These are phyloP conservation scores for Saccopteryx leptura DNA, from an alignment of 2,113 vertebrate genomes.

Conservation along the genomic window DNA sequence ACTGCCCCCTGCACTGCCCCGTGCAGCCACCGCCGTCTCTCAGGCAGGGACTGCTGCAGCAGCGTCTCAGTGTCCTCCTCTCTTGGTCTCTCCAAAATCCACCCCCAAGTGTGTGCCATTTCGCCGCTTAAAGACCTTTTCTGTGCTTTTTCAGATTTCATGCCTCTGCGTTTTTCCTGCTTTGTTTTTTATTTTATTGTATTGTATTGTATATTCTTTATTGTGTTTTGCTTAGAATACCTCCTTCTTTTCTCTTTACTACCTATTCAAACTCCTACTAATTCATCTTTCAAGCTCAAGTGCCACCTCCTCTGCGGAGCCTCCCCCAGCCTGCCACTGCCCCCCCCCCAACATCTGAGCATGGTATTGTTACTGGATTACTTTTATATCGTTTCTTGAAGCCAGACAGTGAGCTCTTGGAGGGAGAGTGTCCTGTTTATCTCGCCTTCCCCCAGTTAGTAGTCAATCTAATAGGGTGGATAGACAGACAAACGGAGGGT, in stretches of 20 bases:
- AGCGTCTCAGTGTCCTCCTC: neutral
- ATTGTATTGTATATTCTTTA: neutral
- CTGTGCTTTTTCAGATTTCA: neutral
- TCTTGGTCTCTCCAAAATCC: neutral
- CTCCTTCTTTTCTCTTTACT: neutral
- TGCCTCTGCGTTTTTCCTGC: neutral
- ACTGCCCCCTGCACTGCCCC: neutral
- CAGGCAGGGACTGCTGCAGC: fast-evolving
- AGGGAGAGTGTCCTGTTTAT: neutral
- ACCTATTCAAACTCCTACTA: neutral
- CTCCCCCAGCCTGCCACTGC: neutral
- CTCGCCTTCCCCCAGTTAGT: neutral
- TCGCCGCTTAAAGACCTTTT: neutral
- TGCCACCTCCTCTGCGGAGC: neutral
- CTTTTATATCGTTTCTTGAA: neutral
- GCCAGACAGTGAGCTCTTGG: neutral
- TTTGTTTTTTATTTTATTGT: neutral
- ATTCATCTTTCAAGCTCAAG: neutral
- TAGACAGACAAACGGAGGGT: neutral
- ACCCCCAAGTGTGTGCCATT: neutral
- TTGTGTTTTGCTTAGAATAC: neutral
- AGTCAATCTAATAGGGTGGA: neutral
- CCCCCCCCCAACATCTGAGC: neutral
- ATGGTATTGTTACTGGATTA: neutral
- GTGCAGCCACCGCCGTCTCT: fast-evolving